Percentiles rank a stretch among this genome's conserved stretches.
Conservation (phyloP, 2,888 invertebrate species). For the Lasioglossum vierecki region DNA sequence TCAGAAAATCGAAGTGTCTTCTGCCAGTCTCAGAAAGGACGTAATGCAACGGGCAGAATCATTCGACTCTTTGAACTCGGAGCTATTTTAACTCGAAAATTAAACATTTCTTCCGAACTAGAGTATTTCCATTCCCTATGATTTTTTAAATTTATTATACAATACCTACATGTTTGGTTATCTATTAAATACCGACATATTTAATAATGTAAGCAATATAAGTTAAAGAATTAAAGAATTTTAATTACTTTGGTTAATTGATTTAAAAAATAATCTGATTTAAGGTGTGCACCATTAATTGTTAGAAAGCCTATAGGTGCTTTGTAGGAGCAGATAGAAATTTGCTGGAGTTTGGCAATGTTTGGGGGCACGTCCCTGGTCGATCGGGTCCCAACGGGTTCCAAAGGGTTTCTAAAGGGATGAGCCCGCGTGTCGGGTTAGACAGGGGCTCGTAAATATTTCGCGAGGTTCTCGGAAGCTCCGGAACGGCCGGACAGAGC, state of each 20-base stretch:
- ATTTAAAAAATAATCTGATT: background rate
- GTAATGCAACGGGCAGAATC: background rate
- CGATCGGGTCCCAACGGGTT: background rate
- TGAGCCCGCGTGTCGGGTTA: background rate
- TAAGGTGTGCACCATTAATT: background rate
- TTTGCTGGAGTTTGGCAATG: background rate
- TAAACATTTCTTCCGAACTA: too few species aligned
- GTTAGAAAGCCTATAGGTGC: background rate
- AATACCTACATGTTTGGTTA: too few species aligned
- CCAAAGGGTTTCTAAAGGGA: background rate
- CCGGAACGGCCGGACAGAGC: slow-evolving; percentile 34
- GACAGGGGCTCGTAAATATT: slow-evolving; percentile 1
- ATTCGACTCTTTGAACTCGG: too few species aligned
- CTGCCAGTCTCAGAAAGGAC: background rate
- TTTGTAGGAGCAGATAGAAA: background rate
- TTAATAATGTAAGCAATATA: too few species aligned
- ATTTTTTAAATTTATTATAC: too few species aligned
- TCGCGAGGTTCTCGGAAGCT: slow-evolving; percentile 26
- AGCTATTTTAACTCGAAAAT: too few species aligned
- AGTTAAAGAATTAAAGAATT: too few species aligned
- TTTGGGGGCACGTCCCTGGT: background rate
- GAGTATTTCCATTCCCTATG: too few species aligned
- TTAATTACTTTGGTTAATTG: too few species aligned
- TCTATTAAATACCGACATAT: too few species aligned
- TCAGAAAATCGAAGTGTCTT: background rate